phyloP scores from a whole-genome alignment of 1,140 invertebrate genomes.

The Bombus confusus region DNA sequence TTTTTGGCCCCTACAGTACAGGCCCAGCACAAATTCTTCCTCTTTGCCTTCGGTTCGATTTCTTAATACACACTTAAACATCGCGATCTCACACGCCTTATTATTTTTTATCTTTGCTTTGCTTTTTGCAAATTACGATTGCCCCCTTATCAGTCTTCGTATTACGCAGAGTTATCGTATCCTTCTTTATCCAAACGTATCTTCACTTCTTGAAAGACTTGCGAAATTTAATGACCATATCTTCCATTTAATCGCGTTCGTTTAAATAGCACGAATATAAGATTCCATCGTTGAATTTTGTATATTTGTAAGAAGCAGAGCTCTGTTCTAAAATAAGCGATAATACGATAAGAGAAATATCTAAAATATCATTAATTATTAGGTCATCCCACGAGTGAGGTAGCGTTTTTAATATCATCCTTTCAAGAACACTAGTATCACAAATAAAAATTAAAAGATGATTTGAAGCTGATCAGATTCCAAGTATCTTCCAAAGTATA shows the following conservation, averaged over 20 bases:
- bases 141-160: background rate
- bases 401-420: background rate
- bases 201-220: background rate
- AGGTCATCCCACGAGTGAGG: background rate
- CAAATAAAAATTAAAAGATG: too few species aligned
- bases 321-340: constrained; percentile 7
- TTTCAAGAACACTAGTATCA: background rate
- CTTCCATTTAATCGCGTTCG: background rate
- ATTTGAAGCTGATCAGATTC: too few species aligned
- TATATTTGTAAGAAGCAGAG: background rate
- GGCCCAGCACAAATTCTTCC: constrained; percentile 19
- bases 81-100: background rate
- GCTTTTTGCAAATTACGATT: background rate
- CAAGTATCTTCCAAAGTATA: too few species aligned
- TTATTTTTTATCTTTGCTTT: background rate
- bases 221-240: background rate
- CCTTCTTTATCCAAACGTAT: background rate
- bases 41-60: too few species aligned
- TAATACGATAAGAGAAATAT: constrained; percentile 3
- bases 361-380: background rate
- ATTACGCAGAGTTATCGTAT: background rate
- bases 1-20: constrained; percentile 1
- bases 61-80: background rate
- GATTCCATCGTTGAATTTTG: background rate
- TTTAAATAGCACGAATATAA: background rate